These are phyloP conservation scores for Coleophora deauratella DNA, from an alignment of 2,888 invertebrate species.

Conservation along the genomic window DNA sequence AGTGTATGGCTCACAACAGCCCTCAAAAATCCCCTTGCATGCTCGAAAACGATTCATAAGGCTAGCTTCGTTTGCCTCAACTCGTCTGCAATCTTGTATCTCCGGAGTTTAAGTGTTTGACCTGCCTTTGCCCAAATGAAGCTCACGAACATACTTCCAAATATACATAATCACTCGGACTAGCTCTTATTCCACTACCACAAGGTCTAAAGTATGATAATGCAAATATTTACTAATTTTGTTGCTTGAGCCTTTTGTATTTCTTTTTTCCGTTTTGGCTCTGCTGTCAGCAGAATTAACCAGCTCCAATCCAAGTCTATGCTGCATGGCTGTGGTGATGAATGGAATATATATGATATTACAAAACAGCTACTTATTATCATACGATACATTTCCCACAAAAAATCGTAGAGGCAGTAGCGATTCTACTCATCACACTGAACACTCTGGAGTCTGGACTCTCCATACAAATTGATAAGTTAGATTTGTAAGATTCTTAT, in stretches of 20 bases:
- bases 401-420: too few relatives aligned
- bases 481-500: too few relatives aligned
- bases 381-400: too few relatives aligned
- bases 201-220: conserved; percentile 31
- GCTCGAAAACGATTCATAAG: conserved; percentile 58
- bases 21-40: conserved; percentile 47
- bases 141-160: conserved; percentile 50
- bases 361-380: too few relatives aligned
- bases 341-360: conserved; percentile 28
- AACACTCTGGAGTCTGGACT: too few relatives aligned
- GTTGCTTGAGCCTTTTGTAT: conserved; percentile 53
- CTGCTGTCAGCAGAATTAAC: conserved; percentile 50
- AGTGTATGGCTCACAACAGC: conserved; percentile 12
- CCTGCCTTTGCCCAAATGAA: conserved; percentile 65
- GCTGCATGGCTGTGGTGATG: conserved; percentile 37
- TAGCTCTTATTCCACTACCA: conserved; percentile 27
- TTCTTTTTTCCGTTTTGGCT: conserved; percentile 57
- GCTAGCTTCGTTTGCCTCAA: conserved; percentile 62
- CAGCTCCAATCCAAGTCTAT: conserved; percentile 54
- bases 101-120: conserved; percentile 65
- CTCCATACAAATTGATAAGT: too few relatives aligned
- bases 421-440: too few relatives aligned
- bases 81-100: conserved; percentile 66
- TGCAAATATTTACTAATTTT: conserved; percentile 26
- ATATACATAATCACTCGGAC: conserved; percentile 28